Evolutionary conservation across 2,888 invertebrate genomes (phyloP), one percentile per base, ranked within the genome.

Genomic region (Pecten maximus): DNA sequence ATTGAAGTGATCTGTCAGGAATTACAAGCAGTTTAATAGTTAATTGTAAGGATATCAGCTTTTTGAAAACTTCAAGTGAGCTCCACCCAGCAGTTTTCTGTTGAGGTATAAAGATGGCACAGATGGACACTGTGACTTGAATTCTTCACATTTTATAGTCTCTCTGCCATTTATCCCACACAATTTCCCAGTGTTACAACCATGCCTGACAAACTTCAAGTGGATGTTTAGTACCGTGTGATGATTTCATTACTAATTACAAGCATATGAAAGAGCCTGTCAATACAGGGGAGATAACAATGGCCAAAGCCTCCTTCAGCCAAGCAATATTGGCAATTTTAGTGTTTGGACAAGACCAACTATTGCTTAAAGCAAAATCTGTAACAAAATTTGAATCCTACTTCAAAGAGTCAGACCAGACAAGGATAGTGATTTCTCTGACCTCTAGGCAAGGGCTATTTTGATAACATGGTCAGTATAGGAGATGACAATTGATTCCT

Each of bases 151-250:
- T 74, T 74, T 74, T 28, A 74, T 35, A 74, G 35, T 28, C 35
- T 74, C 35, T 28, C 28, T 28, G 0, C 35, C 74, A 74, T 74
- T 74, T 15, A 19, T 35, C 74, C 28, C 2, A 54, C 54, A 54
- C 54, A 54, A n/a, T 23, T 54, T 54, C 23, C 74, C 23, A 8
- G 74, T 74, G 74, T 74, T 35, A 74, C 28, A 6, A 16, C 35
- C 74, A 74, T 28, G 74, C 60, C 74, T 74, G 74, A 74, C 74
- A 74, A 35, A 74, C 35, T 74, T 74, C 74, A 74, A 74, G 74
- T 74, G 74, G 74, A 74, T 74, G 74, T 74, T 74, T 74, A 74
- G 35, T 74, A 74, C 74, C 28, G 35, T 74, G 74, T 74, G 74
- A 74, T 74, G 74, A 35, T 74, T 74, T 74, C 74, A 74, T 74